Base-by-base conservation (phyloP, 1,140 invertebrate species). In the Polypedilum vanderplanki region DNA sequence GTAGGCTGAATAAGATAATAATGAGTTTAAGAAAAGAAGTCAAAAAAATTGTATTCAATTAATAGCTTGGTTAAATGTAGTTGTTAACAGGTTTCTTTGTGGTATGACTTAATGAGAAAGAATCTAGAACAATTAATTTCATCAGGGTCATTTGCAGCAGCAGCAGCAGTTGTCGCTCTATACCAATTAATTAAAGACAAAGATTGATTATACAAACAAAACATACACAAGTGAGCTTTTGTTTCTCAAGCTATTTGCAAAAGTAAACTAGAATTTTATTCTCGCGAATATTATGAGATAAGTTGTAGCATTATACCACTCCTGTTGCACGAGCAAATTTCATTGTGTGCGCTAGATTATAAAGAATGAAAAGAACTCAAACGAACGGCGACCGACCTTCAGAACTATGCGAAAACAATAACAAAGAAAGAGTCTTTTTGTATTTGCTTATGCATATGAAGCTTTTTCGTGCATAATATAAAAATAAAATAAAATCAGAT, bases 91-190 rank as follows among this genome's bases (percentile, higher is more conserved):
- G 46, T 57, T n/a, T 57, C 46, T 12, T n/a, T 57, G 46, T 57
- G 46, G 46, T 3, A 57, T 33, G 24, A 33, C 5, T 33, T 33
- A 33, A 33, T n/a, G 12, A 12, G 46, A 57, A 57, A 15, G 46
- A 57, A 57, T 57, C 46, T 57, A 57, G 46, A 57, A 57, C 46
- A 57, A 57, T 57, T 57, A 57, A 57, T 57, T 33, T 57, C 46
- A 57, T 57, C 46, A 57, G 46, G 46, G 46, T 57, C 46, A 57
- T 57, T 57, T 57, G 24, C 24, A 33, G 24, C 24, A 33, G 24
- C 24, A 33, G 24, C 24, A 33, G 24, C 5, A 33, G 24, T 33
- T 33, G 24, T 33, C 24, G 24, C 24, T 33, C 24, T 33, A 33
- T 33, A 57, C 46, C 46, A 57, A 57, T 57, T 57, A 57, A 57